These are phyloP conservation scores for Pyrgilauda ruficollis DNA, from an alignment of 2,113 vertebrate genomes.

Conservation along the genomic window DNA sequence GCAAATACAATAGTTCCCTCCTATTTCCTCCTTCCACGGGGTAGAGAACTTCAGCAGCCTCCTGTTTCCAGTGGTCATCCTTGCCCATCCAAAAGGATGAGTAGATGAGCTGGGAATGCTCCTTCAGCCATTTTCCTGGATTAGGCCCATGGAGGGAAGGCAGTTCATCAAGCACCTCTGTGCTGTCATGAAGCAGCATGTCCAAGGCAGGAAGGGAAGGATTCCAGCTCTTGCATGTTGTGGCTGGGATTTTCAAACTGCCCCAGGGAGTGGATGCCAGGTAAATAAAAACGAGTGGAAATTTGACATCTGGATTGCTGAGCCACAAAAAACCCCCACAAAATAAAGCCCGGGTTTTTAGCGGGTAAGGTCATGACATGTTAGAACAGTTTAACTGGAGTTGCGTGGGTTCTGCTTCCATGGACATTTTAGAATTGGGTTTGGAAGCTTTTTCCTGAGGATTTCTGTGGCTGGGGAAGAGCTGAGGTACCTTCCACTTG, in stretches of 20 bases:
- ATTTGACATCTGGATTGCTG: not conserved
- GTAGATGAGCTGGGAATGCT: not conserved
- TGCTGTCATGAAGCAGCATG: not conserved
- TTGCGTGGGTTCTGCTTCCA: not conserved
- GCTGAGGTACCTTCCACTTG: not conserved
- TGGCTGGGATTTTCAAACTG: not conserved
- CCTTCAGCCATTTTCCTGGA: not conserved
- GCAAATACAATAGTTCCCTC: not conserved
- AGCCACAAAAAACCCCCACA: not conserved
- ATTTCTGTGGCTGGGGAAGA: not conserved
- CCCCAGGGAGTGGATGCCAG: not conserved
- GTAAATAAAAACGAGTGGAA: not conserved
- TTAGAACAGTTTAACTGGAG: not conserved
- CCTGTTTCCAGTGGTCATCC: not conserved
- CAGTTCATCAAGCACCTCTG: not conserved
- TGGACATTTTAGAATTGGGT: not conserved
- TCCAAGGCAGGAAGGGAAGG: constrained; percentile 1
- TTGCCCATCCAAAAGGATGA: not conserved
- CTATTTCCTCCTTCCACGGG: not conserved
- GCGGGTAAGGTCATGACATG: not conserved
- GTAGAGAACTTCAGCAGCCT: not conserved
- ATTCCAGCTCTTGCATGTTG: constrained; percentile 1
- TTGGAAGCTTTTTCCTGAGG: not conserved
- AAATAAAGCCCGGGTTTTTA: not conserved
- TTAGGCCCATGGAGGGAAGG: not conserved